Evolutionary conservation across 2,888 invertebrate species (phyloP), one percentile per base, ranked within the genome.

Genomic region (Sussaba pulchella): DNA sequence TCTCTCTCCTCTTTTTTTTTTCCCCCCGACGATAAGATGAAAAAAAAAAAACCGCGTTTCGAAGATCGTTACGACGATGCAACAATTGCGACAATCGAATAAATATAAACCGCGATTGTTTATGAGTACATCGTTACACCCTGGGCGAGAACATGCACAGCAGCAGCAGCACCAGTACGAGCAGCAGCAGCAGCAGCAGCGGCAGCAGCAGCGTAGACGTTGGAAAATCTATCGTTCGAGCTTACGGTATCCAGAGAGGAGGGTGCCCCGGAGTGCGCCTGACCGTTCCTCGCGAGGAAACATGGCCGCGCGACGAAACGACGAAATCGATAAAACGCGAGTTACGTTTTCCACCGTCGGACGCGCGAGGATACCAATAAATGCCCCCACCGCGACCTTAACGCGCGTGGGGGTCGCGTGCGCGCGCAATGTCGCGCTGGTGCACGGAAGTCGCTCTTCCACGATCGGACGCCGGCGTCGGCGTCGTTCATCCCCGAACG

Each of bases 251-350:
- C 59, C 36, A 45, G 67, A 12, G 64, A 69, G 39, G 59, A 75
- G 41, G 54, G 63, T 45, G 19, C 19, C 45, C 4, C 31, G 31
- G 21, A 82, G 67, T 85, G 86, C 86, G 85, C 86, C 72, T 83
- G 85, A 81, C 72, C 83, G 84, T 81, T 75, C 45, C 36, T 64
- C 75, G 74, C 50, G 67, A 17, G 63, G 52, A 59, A 85, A 85
- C 45, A 85, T 85, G 85, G 84, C 84, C 63, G 83, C 73, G 69
- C 64, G 74, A 63, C 73, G 63, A 17, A 52, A 66, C 71, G 67
- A 75, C 66, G 39, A 71, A 88, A 90, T 90, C 90, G 90, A 90
- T 90, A 90, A 89, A 88, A 90, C 80, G 86, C 89, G 66, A 80
- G 89, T 88, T 90, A 89, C 89, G 87, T 88, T 90, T 89, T 87